A percentile compares a stretch with the other conserved stretches of the same genome.
Conservation (phyloP, 2,797 vertebrate genomes). For the Epinephelus coioides region DNA sequence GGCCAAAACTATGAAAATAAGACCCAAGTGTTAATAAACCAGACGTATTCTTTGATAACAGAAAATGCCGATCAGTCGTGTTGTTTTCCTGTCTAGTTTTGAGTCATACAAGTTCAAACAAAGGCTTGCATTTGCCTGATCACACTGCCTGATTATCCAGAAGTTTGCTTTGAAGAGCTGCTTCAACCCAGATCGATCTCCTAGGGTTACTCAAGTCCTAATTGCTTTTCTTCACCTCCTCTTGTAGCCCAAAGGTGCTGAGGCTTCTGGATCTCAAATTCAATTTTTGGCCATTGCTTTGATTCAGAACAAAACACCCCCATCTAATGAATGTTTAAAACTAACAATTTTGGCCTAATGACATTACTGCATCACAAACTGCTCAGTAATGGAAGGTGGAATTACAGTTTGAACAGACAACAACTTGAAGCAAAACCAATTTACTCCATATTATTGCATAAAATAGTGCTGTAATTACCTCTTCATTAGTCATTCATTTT, state of each 20-base stretch:
- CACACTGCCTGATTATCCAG: conserved; percentile 5
- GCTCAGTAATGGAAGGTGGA: neutral
- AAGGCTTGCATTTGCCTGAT: neutral
- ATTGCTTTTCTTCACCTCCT: conserved; percentile 24
- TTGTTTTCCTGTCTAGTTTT: neutral
- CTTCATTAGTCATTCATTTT: conserved; percentile 19
- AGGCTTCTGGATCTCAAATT: conserved; percentile 9
- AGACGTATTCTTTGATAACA: neutral
- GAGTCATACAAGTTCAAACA: conserved; percentile 9
- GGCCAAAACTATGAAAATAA: conserved; percentile 3
- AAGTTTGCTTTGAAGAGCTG: conserved; percentile 23
- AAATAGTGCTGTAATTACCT: neutral
- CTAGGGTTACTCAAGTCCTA: neutral
- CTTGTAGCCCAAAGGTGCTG: neutral
- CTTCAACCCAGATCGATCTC: conserved; percentile 14
- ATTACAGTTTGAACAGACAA: neutral
- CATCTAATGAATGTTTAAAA: neutral
- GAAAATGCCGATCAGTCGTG: neutral
- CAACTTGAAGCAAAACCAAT: conserved; percentile 3
- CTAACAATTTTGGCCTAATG: neutral
- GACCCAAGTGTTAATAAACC: neutral
- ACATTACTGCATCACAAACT: neutral
- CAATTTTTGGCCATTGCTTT: neutral
- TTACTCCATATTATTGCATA: neutral
- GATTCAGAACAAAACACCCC: neutral